Conservation (phyloP, 2,888 invertebrate species). For the Drosophila fungiperda region DNA sequence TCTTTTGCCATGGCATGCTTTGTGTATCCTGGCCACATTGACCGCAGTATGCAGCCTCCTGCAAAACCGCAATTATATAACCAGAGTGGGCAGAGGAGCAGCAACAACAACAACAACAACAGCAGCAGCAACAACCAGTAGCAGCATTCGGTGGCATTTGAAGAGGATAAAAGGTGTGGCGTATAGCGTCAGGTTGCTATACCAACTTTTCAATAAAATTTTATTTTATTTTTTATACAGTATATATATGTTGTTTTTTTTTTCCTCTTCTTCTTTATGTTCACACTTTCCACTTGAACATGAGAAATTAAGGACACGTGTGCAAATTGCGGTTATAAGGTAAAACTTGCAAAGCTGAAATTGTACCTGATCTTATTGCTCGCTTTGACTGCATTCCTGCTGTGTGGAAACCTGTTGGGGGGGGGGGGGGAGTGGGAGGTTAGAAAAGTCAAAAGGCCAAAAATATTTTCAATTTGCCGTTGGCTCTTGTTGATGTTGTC, state of each 20-base stretch:
- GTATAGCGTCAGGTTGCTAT: constrained; percentile 17
- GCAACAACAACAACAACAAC: not conserved
- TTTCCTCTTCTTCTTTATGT: constrained; percentile 25
- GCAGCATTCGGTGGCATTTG: not conserved
- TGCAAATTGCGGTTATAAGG: constrained; percentile 70
- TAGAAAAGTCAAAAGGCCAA: constrained; percentile 50
- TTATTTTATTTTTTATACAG: constrained; percentile 26
- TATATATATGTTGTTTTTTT: constrained; percentile 5
- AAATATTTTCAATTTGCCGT: constrained; percentile 53
- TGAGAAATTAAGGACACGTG: constrained; percentile 63
- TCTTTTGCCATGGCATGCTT: constrained; percentile 51
- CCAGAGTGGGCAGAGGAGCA: constrained; percentile 35
- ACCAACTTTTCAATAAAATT: constrained; percentile 58
- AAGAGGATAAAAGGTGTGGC: constrained; percentile 5
- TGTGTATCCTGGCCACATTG: constrained; percentile 64
- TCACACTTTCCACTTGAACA: constrained; percentile 52
- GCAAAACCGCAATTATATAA: constrained; percentile 76
- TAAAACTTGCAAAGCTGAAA: constrained; percentile 14
- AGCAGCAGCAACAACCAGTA: too few relatives aligned
- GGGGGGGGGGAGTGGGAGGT: too few relatives aligned
- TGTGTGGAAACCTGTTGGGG: not conserved
- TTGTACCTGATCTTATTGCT: constrained; percentile 12
- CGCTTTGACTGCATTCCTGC: not conserved
- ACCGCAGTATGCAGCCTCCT: constrained; percentile 68
- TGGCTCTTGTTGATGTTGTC: constrained; percentile 54